phyloP scores from a whole-genome alignment of 2,113 vertebrate species.

The Clarias gariepinus region DNA sequence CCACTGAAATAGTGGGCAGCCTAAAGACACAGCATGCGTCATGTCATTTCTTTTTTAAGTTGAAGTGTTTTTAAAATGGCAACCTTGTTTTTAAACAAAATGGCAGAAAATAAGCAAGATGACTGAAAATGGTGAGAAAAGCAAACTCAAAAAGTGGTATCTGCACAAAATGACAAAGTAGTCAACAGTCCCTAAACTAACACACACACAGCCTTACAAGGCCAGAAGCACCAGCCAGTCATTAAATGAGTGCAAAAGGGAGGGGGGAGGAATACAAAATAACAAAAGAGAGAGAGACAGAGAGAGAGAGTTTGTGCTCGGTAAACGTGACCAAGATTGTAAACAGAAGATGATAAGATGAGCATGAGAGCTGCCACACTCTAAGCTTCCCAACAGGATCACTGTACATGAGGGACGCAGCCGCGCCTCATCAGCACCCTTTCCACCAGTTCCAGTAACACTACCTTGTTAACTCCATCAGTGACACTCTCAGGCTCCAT shows the following conservation, averaged over 20 bases:
- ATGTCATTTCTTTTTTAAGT: not conserved
- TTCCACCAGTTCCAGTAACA: not conserved
- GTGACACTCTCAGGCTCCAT: not conserved
- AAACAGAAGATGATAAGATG: constrained; percentile 25
- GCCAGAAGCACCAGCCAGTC: not conserved
- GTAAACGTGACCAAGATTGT: not conserved
- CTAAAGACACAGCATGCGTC: not conserved
- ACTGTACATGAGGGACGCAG: not conserved
- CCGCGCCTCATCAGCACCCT: constrained; percentile 38
- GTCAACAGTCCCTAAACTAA: not conserved
- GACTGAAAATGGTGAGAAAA: not conserved
- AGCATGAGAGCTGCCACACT: constrained; percentile 24
- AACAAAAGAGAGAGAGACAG: not conserved
- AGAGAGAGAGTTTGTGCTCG: not conserved
- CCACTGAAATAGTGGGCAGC: not conserved
- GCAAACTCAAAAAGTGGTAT: not conserved
- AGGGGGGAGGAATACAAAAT: too few relatives aligned
- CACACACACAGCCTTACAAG: not conserved
- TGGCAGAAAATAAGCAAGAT: not conserved
- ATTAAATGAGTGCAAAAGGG: not conserved
- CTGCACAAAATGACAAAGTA: not conserved
- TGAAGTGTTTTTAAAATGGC: not conserved
- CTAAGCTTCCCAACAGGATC: constrained; percentile 34
- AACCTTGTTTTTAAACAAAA: not conserved
- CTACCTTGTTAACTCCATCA: not conserved